phyloP scores from a whole-genome alignment of 2,113 vertebrate species.

The Nerophis lumbriciformis region DNA sequence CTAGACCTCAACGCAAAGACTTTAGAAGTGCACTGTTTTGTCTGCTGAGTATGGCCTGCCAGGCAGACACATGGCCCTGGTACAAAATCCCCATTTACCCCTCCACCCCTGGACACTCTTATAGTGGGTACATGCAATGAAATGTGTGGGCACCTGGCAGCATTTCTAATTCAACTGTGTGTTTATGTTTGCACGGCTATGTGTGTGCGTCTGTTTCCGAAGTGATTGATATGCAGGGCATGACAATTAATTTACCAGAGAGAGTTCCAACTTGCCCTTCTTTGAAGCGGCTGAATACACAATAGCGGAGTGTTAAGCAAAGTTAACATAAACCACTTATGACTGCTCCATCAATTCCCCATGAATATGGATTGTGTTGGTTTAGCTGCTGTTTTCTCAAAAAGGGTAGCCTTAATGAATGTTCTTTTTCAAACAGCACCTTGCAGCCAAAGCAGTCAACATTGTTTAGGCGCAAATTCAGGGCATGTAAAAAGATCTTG shows the following conservation, averaged over 20 bases:
- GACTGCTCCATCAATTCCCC: slow-evolving; percentile 32
- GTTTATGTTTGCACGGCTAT: slow-evolving; percentile 37
- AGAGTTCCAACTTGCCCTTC: slow-evolving; percentile 49
- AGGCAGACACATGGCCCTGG: too few species aligned
- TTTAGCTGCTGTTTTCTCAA: slow-evolving; percentile 8
- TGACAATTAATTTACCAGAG: slow-evolving; percentile 55
- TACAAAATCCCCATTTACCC: too few species aligned
- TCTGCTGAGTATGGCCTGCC: too few species aligned
- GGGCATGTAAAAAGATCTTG: slow-evolving; percentile 17
- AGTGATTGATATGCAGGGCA: slow-evolving; percentile 58
- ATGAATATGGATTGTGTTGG: slow-evolving; percentile 47
- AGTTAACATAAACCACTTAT: slow-evolving; percentile 50
- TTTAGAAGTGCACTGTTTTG: too few species aligned
- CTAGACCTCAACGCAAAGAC: too few species aligned
- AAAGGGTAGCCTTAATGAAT: too few species aligned
- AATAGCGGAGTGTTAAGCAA: slow-evolving; percentile 48
- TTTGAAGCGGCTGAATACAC: slow-evolving; percentile 50
- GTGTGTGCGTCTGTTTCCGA: slow-evolving; percentile 52
- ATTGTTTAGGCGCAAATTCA: slow-evolving; percentile 16
- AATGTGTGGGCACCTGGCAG: slow-evolving; percentile 9
- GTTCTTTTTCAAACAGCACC: slow-evolving; percentile 29
- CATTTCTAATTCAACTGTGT: slow-evolving; percentile 32
- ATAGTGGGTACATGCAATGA: too few species aligned
- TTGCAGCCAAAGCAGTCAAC: slow-evolving; percentile 42
- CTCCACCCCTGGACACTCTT: too few species aligned